Evolutionary conservation across 2,113 vertebrate species (phyloP), one percentile per base, ranked within the genome.

Genomic region (Xenotilapia leptura): DNA sequence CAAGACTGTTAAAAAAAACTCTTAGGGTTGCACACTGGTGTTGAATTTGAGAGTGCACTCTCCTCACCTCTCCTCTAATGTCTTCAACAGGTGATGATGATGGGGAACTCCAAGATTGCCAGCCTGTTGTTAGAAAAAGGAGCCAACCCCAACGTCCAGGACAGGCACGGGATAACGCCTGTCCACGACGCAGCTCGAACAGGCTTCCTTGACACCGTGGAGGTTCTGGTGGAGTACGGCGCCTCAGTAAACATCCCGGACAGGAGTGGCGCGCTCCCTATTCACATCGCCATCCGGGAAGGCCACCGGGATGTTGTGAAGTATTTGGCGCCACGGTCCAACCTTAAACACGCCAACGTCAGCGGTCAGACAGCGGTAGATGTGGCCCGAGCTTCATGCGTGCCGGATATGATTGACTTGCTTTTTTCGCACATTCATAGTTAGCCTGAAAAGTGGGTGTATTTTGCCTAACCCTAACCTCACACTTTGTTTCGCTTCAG

Each of bases 31-130:
- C 36, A 84, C 36, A 54, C 7, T 21, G 38, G 12, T 65, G 31
- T 28, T 85, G 17, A 83, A 73, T 77, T 77, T 51, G 45, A n/a
- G 73, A 33, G 12, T n/a, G n/a, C 23, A 2, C 53, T 70, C 40
- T 73, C 10, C 6, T 60, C 19, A 36, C 33, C 7, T 60, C 40
- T 60, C 7, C 70, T 87, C 42, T 60, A 5, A 45, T 70, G 14
- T 70, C 7, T 42, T 45, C 10, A 31, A 0, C 88, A 99, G 98
- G 98, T 97, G 33, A 98, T 99, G 98, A 98, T 98, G 98, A 97
- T 98, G 89, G 98, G 98, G 14, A 97, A 96, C 86, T 91, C 95
- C 45, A 89, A 93, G 7, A 90, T 98, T 0, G 98, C 98, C 1
- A 80, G 92, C 31, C 94, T 98, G 83, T 94, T 99, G 15, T 90